Percentiles rank a stretch among this genome's conserved stretches.
These are phyloP conservation scores for Agrypnus murinus DNA, from an alignment of 2,888 invertebrate species.

Conservation along the genomic window DNA sequence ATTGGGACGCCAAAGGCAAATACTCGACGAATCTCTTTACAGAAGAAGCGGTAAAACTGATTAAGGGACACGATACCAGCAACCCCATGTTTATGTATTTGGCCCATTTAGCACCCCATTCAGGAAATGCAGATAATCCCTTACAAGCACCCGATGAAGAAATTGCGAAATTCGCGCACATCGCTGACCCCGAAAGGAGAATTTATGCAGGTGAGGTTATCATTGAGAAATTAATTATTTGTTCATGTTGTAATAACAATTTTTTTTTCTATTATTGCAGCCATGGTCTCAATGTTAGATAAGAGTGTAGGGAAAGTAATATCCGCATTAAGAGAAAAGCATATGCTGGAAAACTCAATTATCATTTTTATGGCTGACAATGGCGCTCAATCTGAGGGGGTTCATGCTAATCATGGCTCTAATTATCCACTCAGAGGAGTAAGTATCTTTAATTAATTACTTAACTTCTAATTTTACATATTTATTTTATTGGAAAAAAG, in stretches of 20 bases:
- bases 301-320: conserved; percentile 89
- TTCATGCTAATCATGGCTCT: conserved; percentile 84
- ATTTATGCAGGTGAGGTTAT: conserved; percentile 78
- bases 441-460: conserved; percentile 60
- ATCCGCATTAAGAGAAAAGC: conserved; percentile 78
- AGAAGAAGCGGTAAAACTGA: conserved; percentile 77
- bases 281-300: conserved; percentile 92
- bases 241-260: neutral
- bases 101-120: conserved; percentile 81
- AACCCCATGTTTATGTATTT: conserved; percentile 81
- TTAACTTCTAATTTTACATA: too few relatives aligned
- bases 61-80: conserved; percentile 72
- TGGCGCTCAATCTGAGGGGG: conserved; percentile 85
- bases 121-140: conserved; percentile 77
- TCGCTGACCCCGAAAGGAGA: conserved; percentile 78
- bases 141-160: conserved; percentile 84
- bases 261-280: conserved; percentile 71
- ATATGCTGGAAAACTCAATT: conserved; percentile 87
- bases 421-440: conserved; percentile 88
- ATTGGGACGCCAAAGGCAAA: conserved; percentile 74
- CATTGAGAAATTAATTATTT: conserved; percentile 2
- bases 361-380: conserved; percentile 93
- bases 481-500: neutral
- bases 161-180: conserved; percentile 79
- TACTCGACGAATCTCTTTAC: conserved; percentile 82